Evolutionary conservation across 2,888 invertebrate genomes (phyloP).

Genomic region (Cephus nigrinus): DNA sequence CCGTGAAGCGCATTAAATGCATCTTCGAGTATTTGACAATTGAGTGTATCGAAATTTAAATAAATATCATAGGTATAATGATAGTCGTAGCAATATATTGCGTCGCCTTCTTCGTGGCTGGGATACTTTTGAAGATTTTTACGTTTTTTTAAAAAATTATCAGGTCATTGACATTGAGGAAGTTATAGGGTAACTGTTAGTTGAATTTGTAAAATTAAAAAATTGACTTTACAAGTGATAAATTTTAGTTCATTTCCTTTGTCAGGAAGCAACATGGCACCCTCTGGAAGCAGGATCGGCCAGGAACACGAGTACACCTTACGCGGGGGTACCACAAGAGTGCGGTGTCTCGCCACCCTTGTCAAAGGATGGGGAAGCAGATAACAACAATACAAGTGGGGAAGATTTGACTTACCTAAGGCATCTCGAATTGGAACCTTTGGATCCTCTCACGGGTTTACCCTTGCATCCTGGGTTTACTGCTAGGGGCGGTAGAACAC

Average conservation of each 20-base stretch:
- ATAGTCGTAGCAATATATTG: constrained; percentile 63
- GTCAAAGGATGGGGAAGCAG: constrained; percentile 59
- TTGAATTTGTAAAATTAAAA: too few species aligned
- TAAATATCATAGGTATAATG: constrained; percentile 37
- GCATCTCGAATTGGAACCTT: constrained; percentile 84
- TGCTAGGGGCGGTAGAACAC: constrained; percentile 78
- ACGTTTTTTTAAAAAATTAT: constrained; percentile 45
- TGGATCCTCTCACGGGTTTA: constrained; percentile 72
- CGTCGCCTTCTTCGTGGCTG: constrained; percentile 58
- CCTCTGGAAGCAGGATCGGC: constrained; percentile 63
- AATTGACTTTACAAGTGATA: background rate
- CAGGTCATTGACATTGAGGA: background rate
- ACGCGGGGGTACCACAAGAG: constrained; percentile 54
- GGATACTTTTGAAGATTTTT: constrained; percentile 57
- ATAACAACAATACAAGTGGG: constrained; percentile 60
- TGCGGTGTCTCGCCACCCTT: constrained; percentile 57
- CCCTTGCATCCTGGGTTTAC: constrained; percentile 67
- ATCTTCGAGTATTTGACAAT: too few species aligned
- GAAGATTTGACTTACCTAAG: constrained; percentile 68
- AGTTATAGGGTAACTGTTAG: too few species aligned
- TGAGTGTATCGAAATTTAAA: background rate
- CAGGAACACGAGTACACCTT: constrained; percentile 65
- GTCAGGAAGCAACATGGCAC: constrained; percentile 65
- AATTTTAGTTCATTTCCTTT: background rate
- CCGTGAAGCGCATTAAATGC: too few species aligned